A percentile compares a stretch with the other conserved stretches of the same genome.
Conservation (phyloP, 1,140 invertebrate species). For the Lanistes nyassanus region DNA sequence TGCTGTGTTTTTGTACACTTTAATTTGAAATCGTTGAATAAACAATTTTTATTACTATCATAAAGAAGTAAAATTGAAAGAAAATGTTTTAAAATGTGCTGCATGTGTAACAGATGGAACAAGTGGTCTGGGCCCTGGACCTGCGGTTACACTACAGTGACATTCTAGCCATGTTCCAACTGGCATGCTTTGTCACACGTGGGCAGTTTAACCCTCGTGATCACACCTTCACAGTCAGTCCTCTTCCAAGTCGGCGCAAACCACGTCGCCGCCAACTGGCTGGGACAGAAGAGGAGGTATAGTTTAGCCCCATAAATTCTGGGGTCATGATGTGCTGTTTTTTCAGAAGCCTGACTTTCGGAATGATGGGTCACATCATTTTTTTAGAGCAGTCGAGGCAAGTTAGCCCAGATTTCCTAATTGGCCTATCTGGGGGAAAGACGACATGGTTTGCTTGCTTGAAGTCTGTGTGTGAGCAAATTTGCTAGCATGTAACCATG, state of each 20-base stretch:
- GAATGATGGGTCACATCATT: background rate
- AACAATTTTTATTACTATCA: too few species aligned
- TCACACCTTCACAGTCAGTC: conserved; percentile 58
- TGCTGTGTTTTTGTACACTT: too few species aligned
- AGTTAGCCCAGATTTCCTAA: too few species aligned
- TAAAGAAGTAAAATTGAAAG: too few species aligned
- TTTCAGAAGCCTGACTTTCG: background rate
- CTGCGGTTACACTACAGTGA: conserved; percentile 64
- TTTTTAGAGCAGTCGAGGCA: too few species aligned
- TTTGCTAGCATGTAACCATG: too few species aligned
- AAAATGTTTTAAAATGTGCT: too few species aligned
- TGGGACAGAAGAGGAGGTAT: conserved; percentile 48
- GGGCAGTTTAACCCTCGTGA: conserved; percentile 55
- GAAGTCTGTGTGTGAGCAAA: too few species aligned
- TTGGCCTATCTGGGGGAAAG: too few species aligned
- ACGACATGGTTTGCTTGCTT: too few species aligned
- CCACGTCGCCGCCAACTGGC: conserved; percentile 40
- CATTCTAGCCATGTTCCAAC: conserved; percentile 58
- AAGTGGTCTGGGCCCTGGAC: conserved; percentile 64
- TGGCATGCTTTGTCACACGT: conserved; percentile 63
- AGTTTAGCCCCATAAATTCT: too few species aligned
- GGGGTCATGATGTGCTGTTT: background rate
- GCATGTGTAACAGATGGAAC: conserved; percentile 53
- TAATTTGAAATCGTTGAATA: too few species aligned
- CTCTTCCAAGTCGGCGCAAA: conserved; percentile 47